Percentiles rank a stretch among this genome's conserved stretches.
Conservation (phyloP, 2,888 invertebrate species). For the Drepana falcataria region DNA sequence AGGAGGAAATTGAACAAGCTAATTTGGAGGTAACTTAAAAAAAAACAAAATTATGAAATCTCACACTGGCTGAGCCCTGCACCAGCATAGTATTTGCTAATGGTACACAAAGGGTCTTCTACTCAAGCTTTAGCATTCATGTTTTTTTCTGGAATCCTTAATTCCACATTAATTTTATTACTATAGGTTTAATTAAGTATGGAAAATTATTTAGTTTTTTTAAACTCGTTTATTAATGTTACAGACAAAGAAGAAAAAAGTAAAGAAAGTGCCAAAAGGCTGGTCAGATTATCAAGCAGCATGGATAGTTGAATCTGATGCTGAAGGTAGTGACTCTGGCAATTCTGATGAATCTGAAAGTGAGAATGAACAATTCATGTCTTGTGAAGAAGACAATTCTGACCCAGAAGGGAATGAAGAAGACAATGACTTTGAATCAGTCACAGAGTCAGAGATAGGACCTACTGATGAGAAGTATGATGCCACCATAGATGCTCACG, state of each 20-base stretch:
- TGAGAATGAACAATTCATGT: slow-evolving; percentile 66
- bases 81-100: no score
- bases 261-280: slow-evolving; percentile 94
- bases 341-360: slow-evolving; percentile 48
- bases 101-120: not conserved
- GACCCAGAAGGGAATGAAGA: slow-evolving; percentile 73
- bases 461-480: slow-evolving; percentile 81
- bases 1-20: slow-evolving; percentile 90
- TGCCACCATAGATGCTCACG: slow-evolving; percentile 78
- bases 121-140: not conserved
- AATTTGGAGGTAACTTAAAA: slow-evolving; percentile 66
- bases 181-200: no score
- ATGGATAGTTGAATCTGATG: slow-evolving; percentile 90
- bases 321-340: slow-evolving; percentile 69
- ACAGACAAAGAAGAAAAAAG: slow-evolving; percentile 79
- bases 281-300: slow-evolving; percentile 98
- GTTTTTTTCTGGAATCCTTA: no score
- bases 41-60: not conserved
- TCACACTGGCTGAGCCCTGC: no score
- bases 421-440: slow-evolving; percentile 83
- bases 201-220: no score
- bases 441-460: slow-evolving; percentile 81
- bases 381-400: slow-evolving; percentile 73
- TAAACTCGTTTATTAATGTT: slow-evolving; percentile 9
- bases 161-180: no score